These are phyloP conservation scores for Sylvilagus floridanus DNA, from an alignment of 2,797 vertebrate genomes.

Conservation along the genomic window DNA sequence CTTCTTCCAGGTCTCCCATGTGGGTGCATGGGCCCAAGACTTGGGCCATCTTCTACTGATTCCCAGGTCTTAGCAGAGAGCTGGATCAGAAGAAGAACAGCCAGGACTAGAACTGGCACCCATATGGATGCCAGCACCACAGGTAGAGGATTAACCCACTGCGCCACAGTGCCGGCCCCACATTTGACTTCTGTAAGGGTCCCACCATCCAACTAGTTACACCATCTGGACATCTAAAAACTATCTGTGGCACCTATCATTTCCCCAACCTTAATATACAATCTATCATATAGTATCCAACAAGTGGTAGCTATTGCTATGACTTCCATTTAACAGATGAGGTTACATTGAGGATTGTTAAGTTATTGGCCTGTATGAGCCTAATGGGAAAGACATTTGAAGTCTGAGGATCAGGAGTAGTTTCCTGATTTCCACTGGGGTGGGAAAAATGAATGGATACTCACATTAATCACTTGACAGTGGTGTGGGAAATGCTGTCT, in stretches of 20 bases:
- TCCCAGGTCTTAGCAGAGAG: too few relatives aligned
- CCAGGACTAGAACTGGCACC: too few relatives aligned
- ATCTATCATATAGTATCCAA: neutral
- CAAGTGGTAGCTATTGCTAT: neutral
- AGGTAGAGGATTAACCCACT: too few relatives aligned
- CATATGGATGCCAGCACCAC: too few relatives aligned
- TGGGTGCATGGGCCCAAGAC: too few relatives aligned
- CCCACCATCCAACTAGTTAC: neutral
- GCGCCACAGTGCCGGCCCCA: too few relatives aligned
- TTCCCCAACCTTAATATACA: neutral
- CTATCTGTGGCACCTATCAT: neutral
- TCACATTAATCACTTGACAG: neutral
- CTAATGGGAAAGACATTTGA: neutral
- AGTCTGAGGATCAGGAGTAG: neutral
- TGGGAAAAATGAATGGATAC: neutral
- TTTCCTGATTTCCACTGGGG: neutral
- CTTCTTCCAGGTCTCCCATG: too few relatives aligned
- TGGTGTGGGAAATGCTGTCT: neutral
- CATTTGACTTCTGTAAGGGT: neutral
- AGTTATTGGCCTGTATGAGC: neutral
- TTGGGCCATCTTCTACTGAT: too few relatives aligned
- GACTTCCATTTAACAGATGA: neutral
- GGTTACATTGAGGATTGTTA: neutral
- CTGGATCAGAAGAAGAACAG: too few relatives aligned
- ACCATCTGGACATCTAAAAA: neutral